Evolutionary conservation across 2,888 invertebrate species (phyloP), one percentile per base, ranked within the genome.

Genomic region (Cephonodes hylas): DNA sequence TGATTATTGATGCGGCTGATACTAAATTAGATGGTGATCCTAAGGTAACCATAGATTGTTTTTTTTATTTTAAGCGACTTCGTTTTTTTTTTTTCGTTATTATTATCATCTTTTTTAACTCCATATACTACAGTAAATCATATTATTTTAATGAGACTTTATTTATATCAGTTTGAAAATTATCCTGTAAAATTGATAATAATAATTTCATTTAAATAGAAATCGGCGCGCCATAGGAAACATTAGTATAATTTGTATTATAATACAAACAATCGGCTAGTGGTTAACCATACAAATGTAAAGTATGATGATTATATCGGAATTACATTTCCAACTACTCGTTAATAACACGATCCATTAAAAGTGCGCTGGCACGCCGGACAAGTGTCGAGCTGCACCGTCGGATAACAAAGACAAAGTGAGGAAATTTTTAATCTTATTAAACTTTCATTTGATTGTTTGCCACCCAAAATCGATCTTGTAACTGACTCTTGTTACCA

Each of bases 401-500:
- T 38, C n/a, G n/a, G 66, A 68, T 73, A 77, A 74, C 74, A 75
- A 77, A 77, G 77, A 80, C 73, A 73, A 75, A 81, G 77, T 69
- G 72, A 67, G 65, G 63, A 68, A 72, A 77, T 80, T 74, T 80
- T 74, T 72, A 71, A 75, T 75, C 73, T 73, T 75, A 79, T 77
- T 76, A 77, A 68, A 68, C 71, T 70, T 72, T 69, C 73, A 76
- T 75, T 76, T 68, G 68, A 77, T 76, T 74, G 72, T 73, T 69
- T 74, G 69, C 65, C 10, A 42, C 23, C 23, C 15, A 64, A 66
- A 70, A 74, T 70, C 67, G 68, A 73, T 73, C 69, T 66, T 69
- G 31, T 53, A 53, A 53, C 64, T 61, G 53, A 53, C 18, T 66
- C 69, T 65, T 61, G 66, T 68, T 64, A 63, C 46, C 56, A 57